Percentiles rank a stretch among this genome's conserved stretches.
These are phyloP conservation scores for Sebastes nivosus DNA, from an alignment of 2,797 vertebrate species.

Conservation along the genomic window DNA sequence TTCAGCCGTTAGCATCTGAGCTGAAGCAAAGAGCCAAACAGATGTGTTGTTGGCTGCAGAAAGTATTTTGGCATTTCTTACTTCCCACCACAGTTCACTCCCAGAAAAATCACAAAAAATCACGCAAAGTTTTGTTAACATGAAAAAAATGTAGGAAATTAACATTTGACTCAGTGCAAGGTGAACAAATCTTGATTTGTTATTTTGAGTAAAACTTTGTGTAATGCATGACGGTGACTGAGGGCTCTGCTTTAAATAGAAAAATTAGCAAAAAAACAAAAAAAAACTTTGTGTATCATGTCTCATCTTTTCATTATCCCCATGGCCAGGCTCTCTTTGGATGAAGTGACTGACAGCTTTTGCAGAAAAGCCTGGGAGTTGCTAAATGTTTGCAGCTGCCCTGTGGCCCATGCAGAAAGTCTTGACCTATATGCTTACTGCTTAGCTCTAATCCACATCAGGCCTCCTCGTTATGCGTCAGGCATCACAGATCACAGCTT, in stretches of 20 bases:
- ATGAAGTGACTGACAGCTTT: conserved; percentile 60
- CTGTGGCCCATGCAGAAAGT: conserved; percentile 63
- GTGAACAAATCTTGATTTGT: not conserved
- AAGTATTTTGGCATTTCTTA: conserved; percentile 77
- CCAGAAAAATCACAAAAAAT: conserved; percentile 39
- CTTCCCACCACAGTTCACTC: conserved; percentile 65
- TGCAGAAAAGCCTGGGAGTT: conserved; percentile 56
- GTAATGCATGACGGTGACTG: not conserved
- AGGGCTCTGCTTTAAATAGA: not conserved
- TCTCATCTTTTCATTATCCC: conserved; percentile 62
- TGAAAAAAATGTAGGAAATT: not conserved
- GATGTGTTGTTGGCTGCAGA: conserved; percentile 82
- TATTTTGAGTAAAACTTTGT: not conserved
- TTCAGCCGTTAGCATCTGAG: conserved; percentile 72
- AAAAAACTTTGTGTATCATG: conserved; percentile 8
- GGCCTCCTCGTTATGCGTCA: conserved; percentile 37
- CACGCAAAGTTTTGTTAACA: conserved; percentile 1
- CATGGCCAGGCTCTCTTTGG: conserved; percentile 33
- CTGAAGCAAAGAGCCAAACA: conserved; percentile 85
- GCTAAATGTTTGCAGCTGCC: conserved; percentile 81
- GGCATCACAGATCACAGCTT: conserved; percentile 34
- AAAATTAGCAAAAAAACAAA: not conserved
- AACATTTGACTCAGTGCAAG: not conserved
- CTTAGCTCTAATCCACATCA: conserved; percentile 55
- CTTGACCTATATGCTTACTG: conserved; percentile 57